A percentile compares a stretch with the other conserved stretches of the same genome.
Conservation (phyloP, 2,113 vertebrate genomes). For the Lagenorhynchus albirostris region DNA sequence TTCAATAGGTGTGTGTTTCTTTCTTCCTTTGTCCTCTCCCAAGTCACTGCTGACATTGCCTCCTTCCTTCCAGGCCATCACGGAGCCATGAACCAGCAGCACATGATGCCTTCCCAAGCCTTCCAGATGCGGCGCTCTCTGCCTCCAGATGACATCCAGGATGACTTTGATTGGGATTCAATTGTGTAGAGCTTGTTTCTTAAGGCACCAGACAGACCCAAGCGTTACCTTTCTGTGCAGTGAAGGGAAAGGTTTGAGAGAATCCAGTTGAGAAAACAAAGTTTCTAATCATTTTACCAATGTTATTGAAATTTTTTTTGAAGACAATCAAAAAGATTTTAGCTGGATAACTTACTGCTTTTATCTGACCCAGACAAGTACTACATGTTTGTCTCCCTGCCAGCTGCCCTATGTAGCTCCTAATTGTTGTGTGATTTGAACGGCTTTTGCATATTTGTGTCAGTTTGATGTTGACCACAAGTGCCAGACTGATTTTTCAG, state of each 20-base stretch:
- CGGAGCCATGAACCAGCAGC: constrained; percentile 92
- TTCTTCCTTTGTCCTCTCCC: background rate
- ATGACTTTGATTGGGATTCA: constrained; percentile 94
- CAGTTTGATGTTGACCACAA: constrained; percentile 86
- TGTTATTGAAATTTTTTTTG: constrained; percentile 84
- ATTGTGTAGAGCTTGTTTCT: constrained; percentile 88
- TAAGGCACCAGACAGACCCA: constrained; percentile 58
- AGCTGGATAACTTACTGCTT: constrained; percentile 86
- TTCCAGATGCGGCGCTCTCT: constrained; percentile 89
- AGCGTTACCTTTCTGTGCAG: constrained; percentile 62
- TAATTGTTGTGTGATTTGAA: constrained; percentile 88
- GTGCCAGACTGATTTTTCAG: constrained; percentile 85
- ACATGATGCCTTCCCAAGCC: constrained; percentile 87
- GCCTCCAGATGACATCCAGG: constrained; percentile 90
- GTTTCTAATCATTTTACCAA: constrained; percentile 72
- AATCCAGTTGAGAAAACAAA: constrained; percentile 73
- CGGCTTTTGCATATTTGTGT: constrained; percentile 87
- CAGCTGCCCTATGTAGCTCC: constrained; percentile 80
- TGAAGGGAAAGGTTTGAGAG: constrained; percentile 61
- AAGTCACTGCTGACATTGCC: background rate
- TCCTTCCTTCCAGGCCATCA: constrained; percentile 85
- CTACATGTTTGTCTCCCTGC: constrained; percentile 80
- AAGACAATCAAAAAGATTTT: constrained; percentile 91
- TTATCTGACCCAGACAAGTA: constrained; percentile 84
- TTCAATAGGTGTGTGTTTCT: background rate